A percentile compares a stretch with the other conserved stretches of the same genome.
These are phyloP conservation scores for Nebria salina DNA, from an alignment of 2,888 invertebrate genomes.

Conservation along the genomic window DNA sequence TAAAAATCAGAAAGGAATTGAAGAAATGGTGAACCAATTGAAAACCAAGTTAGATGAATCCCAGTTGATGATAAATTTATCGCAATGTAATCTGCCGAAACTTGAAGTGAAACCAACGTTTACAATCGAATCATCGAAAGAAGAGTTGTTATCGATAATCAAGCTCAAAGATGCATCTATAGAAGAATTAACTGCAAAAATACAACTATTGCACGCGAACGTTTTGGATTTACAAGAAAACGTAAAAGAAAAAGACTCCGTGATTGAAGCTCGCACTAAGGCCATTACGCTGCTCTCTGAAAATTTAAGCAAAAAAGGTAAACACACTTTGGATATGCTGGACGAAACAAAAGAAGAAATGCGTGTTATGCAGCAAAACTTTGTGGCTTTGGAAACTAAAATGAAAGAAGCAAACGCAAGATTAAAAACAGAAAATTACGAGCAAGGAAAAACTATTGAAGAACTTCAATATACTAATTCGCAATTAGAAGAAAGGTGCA, in stretches of 20 bases:
- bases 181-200: constrained; percentile 72
- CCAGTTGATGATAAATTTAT: constrained; percentile 58
- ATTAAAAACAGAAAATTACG: constrained; percentile 66
- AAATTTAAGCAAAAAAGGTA: constrained; percentile 75
- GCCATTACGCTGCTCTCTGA: constrained; percentile 81
- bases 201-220: constrained; percentile 78
- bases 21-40: constrained; percentile 65
- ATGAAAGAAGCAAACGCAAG: constrained; percentile 74
- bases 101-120: constrained; percentile 50
- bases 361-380: constrained; percentile 82
- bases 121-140: constrained; percentile 56
- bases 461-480: constrained; percentile 69
- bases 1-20: constrained; percentile 65
- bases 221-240: constrained; percentile 86
- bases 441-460: constrained; percentile 67
- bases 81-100: constrained; percentile 54
- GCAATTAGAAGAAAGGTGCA: constrained; percentile 28
- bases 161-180: constrained; percentile 72
- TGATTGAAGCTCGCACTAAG: constrained; percentile 82
- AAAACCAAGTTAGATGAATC: constrained; percentile 67
- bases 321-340: constrained; percentile 75
- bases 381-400: constrained; percentile 74
- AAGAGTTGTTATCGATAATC: constrained; percentile 62
- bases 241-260: constrained; percentile 83
- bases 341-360: constrained; percentile 85